Percentiles rank a stretch among this genome's conserved stretches.
phyloP scores from a whole-genome alignment of 2,888 invertebrate genomes.

The Lepetodrilus schrolli region DNA sequence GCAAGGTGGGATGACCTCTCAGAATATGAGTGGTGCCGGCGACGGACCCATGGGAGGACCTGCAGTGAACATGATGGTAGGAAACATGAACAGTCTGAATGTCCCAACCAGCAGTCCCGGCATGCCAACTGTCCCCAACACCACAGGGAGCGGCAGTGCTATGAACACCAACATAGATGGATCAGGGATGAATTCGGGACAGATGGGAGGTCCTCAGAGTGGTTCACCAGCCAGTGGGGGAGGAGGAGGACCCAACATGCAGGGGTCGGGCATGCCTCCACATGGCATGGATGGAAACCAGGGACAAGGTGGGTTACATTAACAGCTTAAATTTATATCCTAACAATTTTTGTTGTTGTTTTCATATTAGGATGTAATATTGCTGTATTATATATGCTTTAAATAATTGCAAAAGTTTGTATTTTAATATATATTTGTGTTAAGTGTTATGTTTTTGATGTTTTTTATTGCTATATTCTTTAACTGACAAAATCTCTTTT shows the following conservation, averaged over 20 bases:
- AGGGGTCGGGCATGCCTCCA: not conserved
- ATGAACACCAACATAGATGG: constrained; percentile 34
- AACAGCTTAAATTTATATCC: too few relatives aligned
- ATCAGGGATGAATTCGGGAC: constrained; percentile 41
- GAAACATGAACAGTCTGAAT: constrained; percentile 39
- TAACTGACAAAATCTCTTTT: too few relatives aligned
- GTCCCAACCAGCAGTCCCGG: not conserved
- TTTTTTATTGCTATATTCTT: too few relatives aligned
- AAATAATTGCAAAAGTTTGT: too few relatives aligned
- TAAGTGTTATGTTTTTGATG: too few relatives aligned
- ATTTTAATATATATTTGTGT: too few relatives aligned
- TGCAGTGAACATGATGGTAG: constrained; percentile 51
- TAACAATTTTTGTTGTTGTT: too few relatives aligned
- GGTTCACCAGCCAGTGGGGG: constrained; percentile 30
- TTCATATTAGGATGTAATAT: too few relatives aligned
- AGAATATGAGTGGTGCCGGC: constrained; percentile 32
- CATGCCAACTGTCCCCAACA: not conserved
- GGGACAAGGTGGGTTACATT: constrained; percentile 26
- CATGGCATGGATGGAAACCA: constrained; percentile 41
- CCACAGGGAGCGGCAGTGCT: not conserved
- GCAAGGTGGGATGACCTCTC: constrained; percentile 41
- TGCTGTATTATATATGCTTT: too few relatives aligned
- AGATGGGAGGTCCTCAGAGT: constrained; percentile 31
- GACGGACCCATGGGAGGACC: constrained; percentile 57
- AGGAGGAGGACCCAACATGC: constrained; percentile 43